phyloP scores from a whole-genome alignment of 2,888 invertebrate species.

The Cephus spinipes region DNA sequence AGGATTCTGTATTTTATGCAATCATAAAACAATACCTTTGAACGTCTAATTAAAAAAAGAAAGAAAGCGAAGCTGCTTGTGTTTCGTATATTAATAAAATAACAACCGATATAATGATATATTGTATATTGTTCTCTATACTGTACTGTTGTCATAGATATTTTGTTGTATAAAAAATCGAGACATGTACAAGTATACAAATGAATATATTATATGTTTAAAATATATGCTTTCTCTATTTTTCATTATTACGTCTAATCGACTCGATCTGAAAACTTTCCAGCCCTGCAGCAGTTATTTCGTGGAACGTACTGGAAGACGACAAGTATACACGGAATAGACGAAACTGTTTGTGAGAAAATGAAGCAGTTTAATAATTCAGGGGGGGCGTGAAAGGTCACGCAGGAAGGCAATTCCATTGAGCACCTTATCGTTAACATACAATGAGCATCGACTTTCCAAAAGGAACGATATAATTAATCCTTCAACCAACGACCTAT shows the following conservation, averaged over 20 bases:
- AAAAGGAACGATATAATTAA: background rate
- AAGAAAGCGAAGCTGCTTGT: constrained; percentile 48
- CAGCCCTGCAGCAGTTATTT: background rate
- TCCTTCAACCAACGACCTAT: background rate
- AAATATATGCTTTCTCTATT: constrained; percentile 41
- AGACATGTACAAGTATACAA: constrained; percentile 60
- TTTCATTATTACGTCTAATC: background rate
- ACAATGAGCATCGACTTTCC: background rate
- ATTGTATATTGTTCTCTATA: constrained; percentile 58
- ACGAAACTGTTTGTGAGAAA: background rate
- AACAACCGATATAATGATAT: constrained; percentile 53
- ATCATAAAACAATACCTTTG: constrained; percentile 43
- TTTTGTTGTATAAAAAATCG: constrained; percentile 60
- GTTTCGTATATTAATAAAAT: constrained; percentile 50
- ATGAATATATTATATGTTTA: constrained; percentile 66
- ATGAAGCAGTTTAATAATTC: background rate
- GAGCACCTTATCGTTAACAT: background rate
- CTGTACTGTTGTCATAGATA: constrained; percentile 64
- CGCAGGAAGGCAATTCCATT: background rate
- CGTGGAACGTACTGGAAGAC: background rate
- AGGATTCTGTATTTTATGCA: constrained; percentile 53
- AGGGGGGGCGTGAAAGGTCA: background rate
- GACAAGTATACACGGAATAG: background rate
- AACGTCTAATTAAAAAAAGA: constrained; percentile 33
- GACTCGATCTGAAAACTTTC: background rate